Conservation (phyloP, 2,888 invertebrate genomes). For the Erebia palarica region DNA sequence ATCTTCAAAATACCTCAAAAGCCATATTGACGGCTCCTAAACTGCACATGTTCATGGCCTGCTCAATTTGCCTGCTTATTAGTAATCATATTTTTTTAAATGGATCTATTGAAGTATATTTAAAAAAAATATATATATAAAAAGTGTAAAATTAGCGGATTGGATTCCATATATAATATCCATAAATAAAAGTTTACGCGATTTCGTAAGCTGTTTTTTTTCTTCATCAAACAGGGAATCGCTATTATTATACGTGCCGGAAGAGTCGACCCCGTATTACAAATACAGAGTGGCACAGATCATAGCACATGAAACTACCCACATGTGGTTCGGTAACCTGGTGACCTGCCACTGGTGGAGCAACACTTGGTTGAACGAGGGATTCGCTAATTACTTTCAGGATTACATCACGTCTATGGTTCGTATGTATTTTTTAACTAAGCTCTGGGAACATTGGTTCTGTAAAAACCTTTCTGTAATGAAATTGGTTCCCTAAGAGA, state of each 20-base stretch:
- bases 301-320: conserved; percentile 90
- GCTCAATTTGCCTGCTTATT: too few relatives aligned
- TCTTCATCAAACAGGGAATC: conserved; percentile 58
- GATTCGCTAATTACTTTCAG: conserved; percentile 88
- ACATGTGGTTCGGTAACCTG: conserved; percentile 92
- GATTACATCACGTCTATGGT: conserved; percentile 80
- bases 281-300: conserved; percentile 83
- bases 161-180: too few relatives aligned
- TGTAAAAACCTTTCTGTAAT: too few relatives aligned
- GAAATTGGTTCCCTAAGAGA: too few relatives aligned
- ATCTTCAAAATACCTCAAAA: background rate
- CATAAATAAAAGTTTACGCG: too few relatives aligned
- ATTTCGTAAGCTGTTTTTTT: too few relatives aligned
- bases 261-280: conserved; percentile 68
- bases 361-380: conserved; percentile 87
- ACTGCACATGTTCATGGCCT: too few relatives aligned
- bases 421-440: conserved; percentile 34
- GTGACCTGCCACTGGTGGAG: conserved; percentile 91
- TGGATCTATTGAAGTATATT: too few relatives aligned
- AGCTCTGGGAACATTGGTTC: background rate
- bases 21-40: too few relatives aligned
- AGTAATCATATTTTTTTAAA: too few relatives aligned
- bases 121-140: too few relatives aligned
- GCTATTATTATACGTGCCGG: conserved; percentile 70
- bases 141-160: too few relatives aligned